Conservation (phyloP, 2,797 vertebrate species). For the Falco peregrinus region DNA sequence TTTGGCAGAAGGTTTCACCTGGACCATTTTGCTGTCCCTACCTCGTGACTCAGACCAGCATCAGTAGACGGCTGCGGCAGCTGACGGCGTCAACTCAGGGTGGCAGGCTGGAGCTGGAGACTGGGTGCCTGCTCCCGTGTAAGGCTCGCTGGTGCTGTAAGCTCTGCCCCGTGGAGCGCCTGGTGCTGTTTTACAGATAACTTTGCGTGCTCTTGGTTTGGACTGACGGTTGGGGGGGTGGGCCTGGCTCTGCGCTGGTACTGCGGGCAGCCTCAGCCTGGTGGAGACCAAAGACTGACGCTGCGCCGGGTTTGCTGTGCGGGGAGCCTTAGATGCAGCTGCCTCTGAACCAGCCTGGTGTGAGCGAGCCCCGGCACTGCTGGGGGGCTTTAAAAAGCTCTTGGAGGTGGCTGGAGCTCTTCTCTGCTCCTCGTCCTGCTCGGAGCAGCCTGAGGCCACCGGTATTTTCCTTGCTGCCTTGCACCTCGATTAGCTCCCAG, state of each 20-base stretch:
- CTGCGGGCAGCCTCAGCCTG: not conserved
- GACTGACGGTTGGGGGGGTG: not conserved
- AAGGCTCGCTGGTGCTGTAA: not conserved
- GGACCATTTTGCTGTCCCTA: not conserved
- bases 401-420: not conserved
- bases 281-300: not conserved
- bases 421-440: not conserved
- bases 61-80: not conserved
- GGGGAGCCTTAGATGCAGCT: fast-evolving
- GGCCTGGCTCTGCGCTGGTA: not conserved
- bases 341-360: fast-evolving
- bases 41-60: not conserved
- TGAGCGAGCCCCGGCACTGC: not conserved
- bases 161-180: not conserved
- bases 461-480: not conserved
- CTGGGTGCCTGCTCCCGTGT: not conserved
- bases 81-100: not conserved
- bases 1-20: not conserved
- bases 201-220: fast-evolving
- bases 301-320: not conserved
- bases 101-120: constrained; percentile 22
- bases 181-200: not conserved
- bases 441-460: not conserved
- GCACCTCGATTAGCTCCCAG: fast-evolving
- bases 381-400: not conserved